Percentiles rank a stretch among this genome's conserved stretches.
Evolutionary conservation across 2,797 vertebrate genomes (phyloP).

Genomic region (Nothura maculosa): DNA sequence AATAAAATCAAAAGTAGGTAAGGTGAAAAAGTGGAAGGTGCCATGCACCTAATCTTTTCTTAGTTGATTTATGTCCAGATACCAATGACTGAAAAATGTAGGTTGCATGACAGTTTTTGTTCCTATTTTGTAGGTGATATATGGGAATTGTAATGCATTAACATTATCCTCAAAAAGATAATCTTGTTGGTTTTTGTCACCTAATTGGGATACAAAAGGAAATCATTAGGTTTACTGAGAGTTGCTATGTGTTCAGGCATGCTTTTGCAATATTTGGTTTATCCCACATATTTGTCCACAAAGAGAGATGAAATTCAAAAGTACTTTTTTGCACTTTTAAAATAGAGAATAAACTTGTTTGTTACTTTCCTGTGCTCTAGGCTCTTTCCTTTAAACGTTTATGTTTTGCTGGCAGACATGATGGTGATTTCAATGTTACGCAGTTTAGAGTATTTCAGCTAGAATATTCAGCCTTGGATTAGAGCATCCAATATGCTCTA

Average conservation of each 20-base stretch:
- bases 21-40: background rate
- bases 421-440: background rate
- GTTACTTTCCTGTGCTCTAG: background rate
- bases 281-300: background rate
- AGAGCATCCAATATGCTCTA: background rate
- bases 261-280: background rate
- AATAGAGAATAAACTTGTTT: background rate
- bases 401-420: background rate
- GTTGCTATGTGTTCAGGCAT: rapidly evolving
- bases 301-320: background rate
- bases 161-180: background rate
- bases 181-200: background rate
- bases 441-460: background rate
- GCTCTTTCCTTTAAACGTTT: background rate
- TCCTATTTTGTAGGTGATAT: background rate
- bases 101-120: too few species aligned
- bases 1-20: background rate
- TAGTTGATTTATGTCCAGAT: background rate
- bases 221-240: background rate
- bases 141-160: background rate
- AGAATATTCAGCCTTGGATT: background rate
- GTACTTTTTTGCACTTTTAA: background rate
- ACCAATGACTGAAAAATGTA: background rate
- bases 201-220: background rate
- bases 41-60: background rate